Evolutionary conservation across 2,113 vertebrate species (phyloP).

Genomic region (Gambusia holbrooki): DNA sequence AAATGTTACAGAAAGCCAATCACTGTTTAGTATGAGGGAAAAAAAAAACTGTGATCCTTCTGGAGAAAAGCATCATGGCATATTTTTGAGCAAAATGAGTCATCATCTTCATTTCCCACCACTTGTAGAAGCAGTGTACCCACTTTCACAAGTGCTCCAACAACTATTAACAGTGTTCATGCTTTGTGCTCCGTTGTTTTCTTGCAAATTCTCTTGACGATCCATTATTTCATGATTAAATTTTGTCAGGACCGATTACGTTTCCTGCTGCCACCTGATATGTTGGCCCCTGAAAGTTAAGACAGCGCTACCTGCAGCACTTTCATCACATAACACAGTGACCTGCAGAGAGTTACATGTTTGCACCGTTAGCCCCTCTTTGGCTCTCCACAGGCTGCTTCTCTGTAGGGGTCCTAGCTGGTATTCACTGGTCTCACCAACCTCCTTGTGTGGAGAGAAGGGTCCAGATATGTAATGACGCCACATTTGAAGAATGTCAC

Average conservation of each 20-base stretch:
- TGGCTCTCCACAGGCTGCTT: not conserved
- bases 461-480: not conserved
- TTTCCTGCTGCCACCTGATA: too few relatives aligned
- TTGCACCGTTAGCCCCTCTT: not conserved
- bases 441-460: not conserved
- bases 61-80: not conserved
- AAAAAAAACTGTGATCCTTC: not conserved
- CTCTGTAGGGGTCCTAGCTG: not conserved
- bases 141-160: not conserved
- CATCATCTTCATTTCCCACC: not conserved
- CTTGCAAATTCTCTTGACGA: not conserved
- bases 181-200: not conserved
- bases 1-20: not conserved
- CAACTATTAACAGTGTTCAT: not conserved
- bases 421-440: not conserved
- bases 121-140: not conserved
- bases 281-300: not conserved
- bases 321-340: not conserved
- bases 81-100: not conserved
- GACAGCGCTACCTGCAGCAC: not conserved
- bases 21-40: not conserved
- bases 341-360: not conserved
- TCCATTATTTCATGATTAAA: not conserved
- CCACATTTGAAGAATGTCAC: too few relatives aligned
- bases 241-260: not conserved